phyloP scores from a whole-genome alignment of 2,113 vertebrate genomes.

The Melanocharis versteri region DNA sequence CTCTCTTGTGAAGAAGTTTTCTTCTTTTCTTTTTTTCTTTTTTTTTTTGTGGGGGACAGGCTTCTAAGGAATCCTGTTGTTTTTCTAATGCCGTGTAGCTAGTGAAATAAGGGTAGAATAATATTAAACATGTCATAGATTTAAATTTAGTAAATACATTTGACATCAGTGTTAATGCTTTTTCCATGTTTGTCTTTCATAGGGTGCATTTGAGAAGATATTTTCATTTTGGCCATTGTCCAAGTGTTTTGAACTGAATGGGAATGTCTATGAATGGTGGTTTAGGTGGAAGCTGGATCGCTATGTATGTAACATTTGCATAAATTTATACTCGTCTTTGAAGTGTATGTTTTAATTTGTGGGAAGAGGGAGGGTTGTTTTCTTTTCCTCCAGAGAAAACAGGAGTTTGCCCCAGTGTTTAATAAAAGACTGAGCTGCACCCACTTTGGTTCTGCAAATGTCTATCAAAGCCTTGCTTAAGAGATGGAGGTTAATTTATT shows the following conservation, averaged over 20 bases:
- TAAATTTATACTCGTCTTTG: neutral
- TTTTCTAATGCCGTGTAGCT: neutral
- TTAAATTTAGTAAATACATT: neutral
- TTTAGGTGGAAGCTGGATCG: conserved; percentile 96
- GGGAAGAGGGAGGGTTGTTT: neutral
- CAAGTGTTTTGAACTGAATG: conserved; percentile 89
- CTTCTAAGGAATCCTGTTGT: neutral
- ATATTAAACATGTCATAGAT: neutral
- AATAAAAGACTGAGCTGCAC: neutral
- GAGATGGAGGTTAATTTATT: neutral
- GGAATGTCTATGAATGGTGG: conserved; percentile 96
- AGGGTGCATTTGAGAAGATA: conserved; percentile 90
- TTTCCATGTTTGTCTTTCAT: conserved; percentile 19
- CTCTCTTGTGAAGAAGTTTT: neutral
- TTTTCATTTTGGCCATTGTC: conserved; percentile 96
- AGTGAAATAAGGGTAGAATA: neutral
- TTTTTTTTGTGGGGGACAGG: neutral
- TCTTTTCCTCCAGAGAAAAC: neutral
- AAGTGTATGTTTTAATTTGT: neutral
- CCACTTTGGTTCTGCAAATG: neutral
- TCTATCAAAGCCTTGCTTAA: neutral
- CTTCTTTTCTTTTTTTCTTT: accelerated
- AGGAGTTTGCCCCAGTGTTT: neutral
- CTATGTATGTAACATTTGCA: conserved; percentile 79
- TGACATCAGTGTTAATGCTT: neutral